phyloP scores from a whole-genome alignment of 2,113 vertebrate species.

The Toxostoma redivivum region DNA sequence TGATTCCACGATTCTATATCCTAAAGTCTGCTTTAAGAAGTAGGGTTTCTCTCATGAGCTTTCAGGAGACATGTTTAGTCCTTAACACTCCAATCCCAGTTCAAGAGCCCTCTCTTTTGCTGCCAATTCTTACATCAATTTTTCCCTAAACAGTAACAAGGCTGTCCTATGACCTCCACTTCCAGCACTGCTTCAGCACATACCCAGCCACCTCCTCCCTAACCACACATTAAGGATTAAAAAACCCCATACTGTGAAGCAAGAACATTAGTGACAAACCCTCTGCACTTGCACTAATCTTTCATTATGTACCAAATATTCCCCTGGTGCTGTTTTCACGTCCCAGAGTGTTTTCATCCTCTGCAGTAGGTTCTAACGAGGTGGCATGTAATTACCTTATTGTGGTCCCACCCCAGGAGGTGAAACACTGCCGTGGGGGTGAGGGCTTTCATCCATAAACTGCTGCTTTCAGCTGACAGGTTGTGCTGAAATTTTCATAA shows the following conservation, averaged over 20 bases:
- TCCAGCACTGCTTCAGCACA: neutral
- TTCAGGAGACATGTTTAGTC: neutral
- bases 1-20: neutral
- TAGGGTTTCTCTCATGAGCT: neutral
- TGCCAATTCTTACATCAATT: neutral
- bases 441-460: neutral
- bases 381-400: neutral
- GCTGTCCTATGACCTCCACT: neutral
- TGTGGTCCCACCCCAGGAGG: neutral
- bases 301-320: neutral
- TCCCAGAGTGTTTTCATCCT: neutral
- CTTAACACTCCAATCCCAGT: neutral
- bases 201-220: neutral
- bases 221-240: neutral
- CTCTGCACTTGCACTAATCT: neutral
- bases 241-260: neutral
- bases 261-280: neutral
- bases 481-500: neutral
- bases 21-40: neutral
- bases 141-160: neutral
- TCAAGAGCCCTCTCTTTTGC: neutral
- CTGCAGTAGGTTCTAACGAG: rapidly evolving
- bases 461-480: neutral
- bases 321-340: neutral
- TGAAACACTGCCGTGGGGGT: neutral